phyloP scores from a whole-genome alignment of 2,113 vertebrate genomes.

The Vicugna pacos region DNA sequence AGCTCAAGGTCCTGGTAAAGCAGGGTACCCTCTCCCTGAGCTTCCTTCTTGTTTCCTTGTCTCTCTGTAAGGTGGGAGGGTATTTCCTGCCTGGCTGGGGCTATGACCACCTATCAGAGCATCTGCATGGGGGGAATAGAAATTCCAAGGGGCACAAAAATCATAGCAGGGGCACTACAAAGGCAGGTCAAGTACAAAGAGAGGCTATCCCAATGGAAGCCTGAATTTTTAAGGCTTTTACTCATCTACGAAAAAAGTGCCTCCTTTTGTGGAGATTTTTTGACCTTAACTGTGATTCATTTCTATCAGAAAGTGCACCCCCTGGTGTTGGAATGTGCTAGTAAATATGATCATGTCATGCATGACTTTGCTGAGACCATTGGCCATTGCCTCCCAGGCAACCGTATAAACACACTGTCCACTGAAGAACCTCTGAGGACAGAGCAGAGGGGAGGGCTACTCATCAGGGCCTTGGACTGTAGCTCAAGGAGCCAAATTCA shows the following conservation, averaged over 20 bases:
- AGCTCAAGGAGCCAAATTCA: not conserved
- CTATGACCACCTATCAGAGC: not conserved
- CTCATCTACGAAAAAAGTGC: not conserved
- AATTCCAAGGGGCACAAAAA: not conserved
- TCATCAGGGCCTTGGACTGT: not conserved
- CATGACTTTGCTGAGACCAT: not conserved
- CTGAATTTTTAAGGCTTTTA: not conserved
- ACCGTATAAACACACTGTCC: not conserved
- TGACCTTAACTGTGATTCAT: not conserved
- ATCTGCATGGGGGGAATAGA: not conserved
- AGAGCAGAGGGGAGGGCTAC: not conserved
- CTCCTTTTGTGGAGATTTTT: not conserved
- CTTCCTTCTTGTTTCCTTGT: not conserved
- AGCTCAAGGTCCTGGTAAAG: not conserved
- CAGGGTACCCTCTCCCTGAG: not conserved
- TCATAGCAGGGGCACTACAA: not conserved
- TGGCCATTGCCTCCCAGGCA: not conserved
- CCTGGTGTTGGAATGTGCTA: not conserved
- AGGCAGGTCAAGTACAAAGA: not conserved
- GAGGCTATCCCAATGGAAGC: not conserved
- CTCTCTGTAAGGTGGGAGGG: not conserved
- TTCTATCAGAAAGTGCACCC: not conserved
- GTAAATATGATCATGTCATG: not conserved
- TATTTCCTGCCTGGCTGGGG: not conserved
- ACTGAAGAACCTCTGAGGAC: not conserved